These are phyloP conservation scores for Phania funesta DNA, from an alignment of 2,888 invertebrate species.

Conservation along the genomic window DNA sequence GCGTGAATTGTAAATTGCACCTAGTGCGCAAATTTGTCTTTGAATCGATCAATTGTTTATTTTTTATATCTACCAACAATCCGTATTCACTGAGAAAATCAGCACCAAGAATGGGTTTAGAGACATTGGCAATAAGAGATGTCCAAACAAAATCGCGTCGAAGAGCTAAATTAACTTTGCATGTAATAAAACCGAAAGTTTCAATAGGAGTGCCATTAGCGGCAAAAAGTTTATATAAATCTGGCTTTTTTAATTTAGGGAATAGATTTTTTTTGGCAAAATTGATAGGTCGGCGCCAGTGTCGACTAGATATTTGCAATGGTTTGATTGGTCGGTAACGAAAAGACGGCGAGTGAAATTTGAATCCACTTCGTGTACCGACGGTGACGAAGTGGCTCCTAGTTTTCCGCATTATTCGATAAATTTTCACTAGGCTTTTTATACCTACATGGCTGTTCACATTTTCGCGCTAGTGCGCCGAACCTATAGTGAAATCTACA, in stretches of 20 bases:
- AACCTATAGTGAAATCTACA: slow-evolving; percentile 20
- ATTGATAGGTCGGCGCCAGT: slow-evolving; percentile 31
- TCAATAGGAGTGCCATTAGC: slow-evolving; percentile 23
- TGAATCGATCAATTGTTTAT: slow-evolving; percentile 17
- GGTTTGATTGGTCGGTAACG: slow-evolving; percentile 20
- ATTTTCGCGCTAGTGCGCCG: slow-evolving; percentile 28
- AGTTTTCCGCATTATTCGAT: slow-evolving; percentile 6
- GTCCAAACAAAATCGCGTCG: slow-evolving; percentile 15
- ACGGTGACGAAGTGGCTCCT: slow-evolving; percentile 4
- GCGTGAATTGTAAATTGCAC: slow-evolving; percentile 21
- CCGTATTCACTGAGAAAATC: slow-evolving; percentile 31
- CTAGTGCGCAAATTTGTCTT: slow-evolving; percentile 36
- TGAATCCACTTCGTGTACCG: slow-evolving; percentile 12
- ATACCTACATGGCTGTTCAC: slow-evolving; percentile 8
- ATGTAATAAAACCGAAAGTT: slow-evolving; percentile 23
- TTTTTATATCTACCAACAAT: slow-evolving; percentile 37
- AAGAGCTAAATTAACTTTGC: slow-evolving; percentile 7
- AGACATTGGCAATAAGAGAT: slow-evolving; percentile 22
- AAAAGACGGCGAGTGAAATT: slow-evolving; percentile 34
- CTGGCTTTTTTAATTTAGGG: neutral
- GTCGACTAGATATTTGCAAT: slow-evolving; percentile 22
- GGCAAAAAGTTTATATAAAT: slow-evolving; percentile 18
- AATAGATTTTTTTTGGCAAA: slow-evolving; percentile 29
- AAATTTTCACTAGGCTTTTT: slow-evolving; percentile 8
- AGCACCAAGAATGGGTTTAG: slow-evolving; percentile 22